Conservation (phyloP, 2,113 vertebrate genomes). For the Raphicerus campestris region DNA sequence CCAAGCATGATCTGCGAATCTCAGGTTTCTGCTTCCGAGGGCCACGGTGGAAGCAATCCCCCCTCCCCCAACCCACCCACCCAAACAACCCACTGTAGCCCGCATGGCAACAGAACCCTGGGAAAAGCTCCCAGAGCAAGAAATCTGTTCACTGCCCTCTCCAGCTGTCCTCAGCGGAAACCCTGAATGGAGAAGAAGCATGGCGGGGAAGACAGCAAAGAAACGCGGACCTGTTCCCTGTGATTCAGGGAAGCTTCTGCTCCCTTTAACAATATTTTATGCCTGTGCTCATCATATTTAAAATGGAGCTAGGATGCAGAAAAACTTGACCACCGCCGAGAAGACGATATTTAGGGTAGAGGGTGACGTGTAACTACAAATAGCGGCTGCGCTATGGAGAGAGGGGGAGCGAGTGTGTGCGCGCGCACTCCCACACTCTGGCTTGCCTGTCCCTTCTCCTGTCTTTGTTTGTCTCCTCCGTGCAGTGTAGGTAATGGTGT, state of each 20-base stretch:
- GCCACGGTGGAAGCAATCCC: background rate
- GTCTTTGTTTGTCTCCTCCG: background rate
- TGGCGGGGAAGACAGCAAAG: background rate
- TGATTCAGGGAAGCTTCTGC: background rate
- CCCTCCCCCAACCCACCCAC: no score
- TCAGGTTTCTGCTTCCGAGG: background rate
- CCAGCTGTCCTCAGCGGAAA: rapidly evolving
- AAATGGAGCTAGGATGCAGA: background rate
- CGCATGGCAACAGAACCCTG: background rate
- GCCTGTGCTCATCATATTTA: background rate
- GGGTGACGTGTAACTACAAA: background rate
- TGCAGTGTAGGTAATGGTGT: slow-evolving; percentile 74
- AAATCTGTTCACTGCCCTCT: rapidly evolving
- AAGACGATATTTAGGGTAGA: background rate
- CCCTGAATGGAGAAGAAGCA: background rate
- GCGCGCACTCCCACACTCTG: rapidly evolving
- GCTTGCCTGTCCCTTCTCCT: background rate
- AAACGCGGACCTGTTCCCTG: background rate
- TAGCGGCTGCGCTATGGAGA: background rate
- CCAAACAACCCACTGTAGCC: background rate
- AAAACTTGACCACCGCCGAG: background rate
- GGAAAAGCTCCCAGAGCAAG: background rate
- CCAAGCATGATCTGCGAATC: background rate
- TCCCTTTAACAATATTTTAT: background rate
- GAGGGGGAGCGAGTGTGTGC: rapidly evolving